phyloP scores from a whole-genome alignment of 2,797 vertebrate species.

The Rallus crepitans region DNA sequence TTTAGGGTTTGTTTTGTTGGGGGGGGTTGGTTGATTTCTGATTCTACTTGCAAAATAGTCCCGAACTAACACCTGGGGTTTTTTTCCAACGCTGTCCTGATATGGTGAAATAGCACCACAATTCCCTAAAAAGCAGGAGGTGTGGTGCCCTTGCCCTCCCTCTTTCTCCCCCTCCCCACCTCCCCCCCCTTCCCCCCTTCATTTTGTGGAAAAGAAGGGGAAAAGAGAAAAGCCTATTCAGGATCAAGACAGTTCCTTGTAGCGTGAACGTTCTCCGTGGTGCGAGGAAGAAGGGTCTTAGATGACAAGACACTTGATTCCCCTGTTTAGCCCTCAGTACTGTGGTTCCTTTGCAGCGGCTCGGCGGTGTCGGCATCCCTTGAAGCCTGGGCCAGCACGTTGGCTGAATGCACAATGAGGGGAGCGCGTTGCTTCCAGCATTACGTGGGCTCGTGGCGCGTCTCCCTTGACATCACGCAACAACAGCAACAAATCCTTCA shows the following conservation, averaged over 20 bases:
- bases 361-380: fast-evolving
- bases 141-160: fast-evolving
- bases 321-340: not conserved
- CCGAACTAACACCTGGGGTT: not conserved
- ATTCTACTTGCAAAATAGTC: not conserved
- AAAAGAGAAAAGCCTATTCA: not conserved
- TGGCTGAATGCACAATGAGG: not conserved
- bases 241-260: not conserved
- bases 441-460: fast-evolving
- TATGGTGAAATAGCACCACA: not conserved
- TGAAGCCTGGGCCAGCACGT: fast-evolving
- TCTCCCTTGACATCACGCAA: not conserved
- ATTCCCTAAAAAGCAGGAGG: not conserved
- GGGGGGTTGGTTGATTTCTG: not conserved
- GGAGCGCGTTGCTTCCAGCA: not conserved
- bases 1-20: not conserved
- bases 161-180: not conserved
- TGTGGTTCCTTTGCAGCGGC: not conserved
- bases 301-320: not conserved
- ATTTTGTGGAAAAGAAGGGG: not conserved
- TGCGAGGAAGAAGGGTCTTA: not conserved
- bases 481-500: not conserved
- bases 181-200: fast-evolving
- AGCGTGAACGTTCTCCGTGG: fast-evolving
- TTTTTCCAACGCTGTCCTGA: not conserved